phyloP scores from a whole-genome alignment of 2,888 invertebrate species.

The Lasioglossum leucozonium region DNA sequence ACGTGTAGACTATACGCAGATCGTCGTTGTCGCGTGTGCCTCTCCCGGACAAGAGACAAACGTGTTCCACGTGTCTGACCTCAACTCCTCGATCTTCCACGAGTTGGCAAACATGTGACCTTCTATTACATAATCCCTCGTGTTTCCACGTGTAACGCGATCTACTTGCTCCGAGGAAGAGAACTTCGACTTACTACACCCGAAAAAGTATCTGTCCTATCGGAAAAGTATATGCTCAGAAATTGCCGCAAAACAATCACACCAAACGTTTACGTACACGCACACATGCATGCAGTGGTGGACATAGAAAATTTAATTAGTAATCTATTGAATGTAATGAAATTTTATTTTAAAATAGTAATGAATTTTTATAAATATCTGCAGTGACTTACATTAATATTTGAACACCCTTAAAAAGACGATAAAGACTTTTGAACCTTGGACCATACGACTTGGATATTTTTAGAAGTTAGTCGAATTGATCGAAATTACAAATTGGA shows the following conservation, averaged over 20 bases:
- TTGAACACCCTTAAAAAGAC: too few species aligned
- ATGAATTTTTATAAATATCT: too few species aligned
- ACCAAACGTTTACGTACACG: neutral
- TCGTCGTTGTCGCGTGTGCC: neutral
- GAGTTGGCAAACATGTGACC: slow-evolving; percentile 54
- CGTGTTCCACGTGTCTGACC: slow-evolving; percentile 62
- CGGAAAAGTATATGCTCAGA: too few species aligned
- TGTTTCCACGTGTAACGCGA: slow-evolving; percentile 58
- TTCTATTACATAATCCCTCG: slow-evolving; percentile 54
- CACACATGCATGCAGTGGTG: neutral
- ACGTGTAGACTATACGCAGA: neutral
- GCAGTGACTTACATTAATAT: too few species aligned
- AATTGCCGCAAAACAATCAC: neutral
- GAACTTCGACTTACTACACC: slow-evolving; percentile 14
- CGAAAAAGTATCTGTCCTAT: slow-evolving; percentile 1
- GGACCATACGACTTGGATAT: too few species aligned
- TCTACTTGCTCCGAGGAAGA: slow-evolving; percentile 20
- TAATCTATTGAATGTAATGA: too few species aligned
- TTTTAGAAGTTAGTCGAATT: too few species aligned
- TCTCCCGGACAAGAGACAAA: slow-evolving; percentile 3
- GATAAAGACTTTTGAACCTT: too few species aligned
- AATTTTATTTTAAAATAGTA: too few species aligned
- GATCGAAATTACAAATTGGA: too few species aligned
- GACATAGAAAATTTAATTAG: neutral
- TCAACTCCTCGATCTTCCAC: slow-evolving; percentile 53